phyloP scores from a whole-genome alignment of 2,888 invertebrate genomes.

The Pseudococcus longispinus region DNA sequence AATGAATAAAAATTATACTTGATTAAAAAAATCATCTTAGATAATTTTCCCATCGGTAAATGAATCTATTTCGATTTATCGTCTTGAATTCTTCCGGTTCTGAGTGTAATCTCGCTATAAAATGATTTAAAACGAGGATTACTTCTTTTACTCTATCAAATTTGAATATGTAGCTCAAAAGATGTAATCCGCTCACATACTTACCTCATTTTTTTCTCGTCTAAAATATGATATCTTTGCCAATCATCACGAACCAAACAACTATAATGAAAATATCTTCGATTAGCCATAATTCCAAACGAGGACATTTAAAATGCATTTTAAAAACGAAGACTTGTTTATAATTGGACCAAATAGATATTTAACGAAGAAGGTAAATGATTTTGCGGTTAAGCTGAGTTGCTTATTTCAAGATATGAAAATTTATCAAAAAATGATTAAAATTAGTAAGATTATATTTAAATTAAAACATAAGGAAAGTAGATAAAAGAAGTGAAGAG shows the following conservation, averaged over 20 bases:
- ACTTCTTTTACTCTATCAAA: neutral
- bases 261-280: neutral
- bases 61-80: too few relatives aligned
- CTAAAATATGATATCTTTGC: neutral
- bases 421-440: neutral
- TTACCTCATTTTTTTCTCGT: neutral
- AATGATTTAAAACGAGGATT: neutral
- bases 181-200: neutral
- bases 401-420: neutral
- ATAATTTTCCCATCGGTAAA: too few relatives aligned
- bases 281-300: neutral
- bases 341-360: neutral
- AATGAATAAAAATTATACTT: too few relatives aligned
- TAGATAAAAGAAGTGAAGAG: neutral
- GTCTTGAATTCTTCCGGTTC: neutral
- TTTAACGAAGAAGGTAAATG: neutral
- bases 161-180: neutral
- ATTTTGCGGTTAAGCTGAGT: neutral
- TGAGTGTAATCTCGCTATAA: neutral
- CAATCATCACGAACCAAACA: neutral
- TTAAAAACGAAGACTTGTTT: neutral
- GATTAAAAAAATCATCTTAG: too few relatives aligned
- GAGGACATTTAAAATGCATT: slow-evolving; percentile 24
- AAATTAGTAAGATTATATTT: neutral
- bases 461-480: neutral